Base-by-base conservation (phyloP, 2,888 invertebrate species). In the Lasius fuliginosus region DNA sequence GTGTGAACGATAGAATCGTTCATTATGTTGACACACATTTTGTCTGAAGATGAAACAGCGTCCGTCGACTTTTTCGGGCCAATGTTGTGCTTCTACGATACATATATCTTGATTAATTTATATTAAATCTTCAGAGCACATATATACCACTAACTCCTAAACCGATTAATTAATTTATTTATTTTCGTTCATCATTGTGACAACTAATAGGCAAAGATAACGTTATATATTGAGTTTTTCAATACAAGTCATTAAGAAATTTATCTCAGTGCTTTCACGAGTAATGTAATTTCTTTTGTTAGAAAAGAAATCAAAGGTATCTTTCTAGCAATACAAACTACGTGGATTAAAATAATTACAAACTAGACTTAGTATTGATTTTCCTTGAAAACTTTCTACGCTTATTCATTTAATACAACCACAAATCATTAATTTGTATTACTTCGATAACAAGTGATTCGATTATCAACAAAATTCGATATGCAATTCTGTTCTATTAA, bases 1-100 rank as follows among this genome's bases (percentile, higher is more conserved):
- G 73, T 77, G 60, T 77, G 60, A 11, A 65, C 74, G 68, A 81
- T 74, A 18, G 33, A 75, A 60, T 58, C 65, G 46, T 88, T 81
- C 40, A 36, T 74, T 67, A 76, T 40, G 11, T 76, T 65, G 65
- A 49, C 71, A 36, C 5, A 36, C 23, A n/a, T 62, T 69, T 42
- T 53, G 23, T 23, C 18, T 64, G 23, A 27, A 23, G 33, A 76
- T 68, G 23, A 67, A 68, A 36, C 46, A 23, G 9, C 33, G 60
- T 9, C 11, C 68, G 9, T 73, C 6, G 11, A 40, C 12, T 30
- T 65, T 46, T 64, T 12, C 9, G 11, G 12, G 11, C 12, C 8
- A 23, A 60, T 42, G n/a, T 33, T 46, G 4, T 53, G 1, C 11
- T 58, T 18, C 8, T 1, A 42, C 5, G 40, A 58, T 12, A 23